Evolutionary conservation across 2,113 vertebrate species (phyloP), one percentile per base, ranked within the genome.

Genomic region (Ancistrus triradiatus): DNA sequence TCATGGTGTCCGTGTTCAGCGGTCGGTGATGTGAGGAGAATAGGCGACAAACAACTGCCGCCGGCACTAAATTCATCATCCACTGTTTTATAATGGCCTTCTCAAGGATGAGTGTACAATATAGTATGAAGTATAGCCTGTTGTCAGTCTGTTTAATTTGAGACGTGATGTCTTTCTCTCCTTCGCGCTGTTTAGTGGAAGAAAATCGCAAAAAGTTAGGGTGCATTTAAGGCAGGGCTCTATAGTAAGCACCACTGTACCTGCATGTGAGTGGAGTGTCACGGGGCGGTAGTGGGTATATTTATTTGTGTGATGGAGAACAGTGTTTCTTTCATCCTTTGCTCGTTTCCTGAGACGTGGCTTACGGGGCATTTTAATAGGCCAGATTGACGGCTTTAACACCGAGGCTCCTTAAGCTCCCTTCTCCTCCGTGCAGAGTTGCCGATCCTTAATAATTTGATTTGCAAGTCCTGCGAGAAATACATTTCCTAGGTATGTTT

Each of bases 401-500:
- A 56, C 49, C 13, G 46, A 42, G 55, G 70, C 59, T 66, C 49
- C 31, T 44, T 10, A 22, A 55, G 55, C 44, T 13, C 25, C 14
- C 8, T 21, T 58, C 60, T 50, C 15, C 21, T 47, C 63, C 40
- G 50, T 28, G 14, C 24, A 57, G 25, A 21, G 49, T 61, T 50
- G 2, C 66, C 48, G 50, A 74, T 68, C 70, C 73, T 66, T 52
- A 72, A 70, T 87, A 82, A 86, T 86, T 81, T 80, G 80, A 83
- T 79, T 79, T 81, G 75, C 74, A 69, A 52, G 66, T 85, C 84
- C 76, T 79, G 64, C 72, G 81, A 79, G 82, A 76, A 80, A 79
- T 85, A 75, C 77, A 74, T 85, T 90, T 91, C 81, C 77, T 77
- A 84, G 82, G 77, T 83, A 77, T 86, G 69, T 84, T 78, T 83